These are phyloP conservation scores for Epirrita christyi DNA, from an alignment of 2,888 invertebrate genomes.

Conservation along the genomic window DNA sequence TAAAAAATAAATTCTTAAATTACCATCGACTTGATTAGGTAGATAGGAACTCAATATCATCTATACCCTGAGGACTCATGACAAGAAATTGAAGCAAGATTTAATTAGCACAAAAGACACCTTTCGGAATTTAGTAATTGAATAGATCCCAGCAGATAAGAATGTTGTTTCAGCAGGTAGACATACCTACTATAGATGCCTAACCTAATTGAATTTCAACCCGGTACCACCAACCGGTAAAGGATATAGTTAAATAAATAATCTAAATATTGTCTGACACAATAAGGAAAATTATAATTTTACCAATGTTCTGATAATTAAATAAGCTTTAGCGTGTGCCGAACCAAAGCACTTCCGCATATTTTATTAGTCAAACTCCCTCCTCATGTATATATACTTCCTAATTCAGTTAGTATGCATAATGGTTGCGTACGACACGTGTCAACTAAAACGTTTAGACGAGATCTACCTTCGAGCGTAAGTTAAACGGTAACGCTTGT, in stretches of 20 bases:
- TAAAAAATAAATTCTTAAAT: conserved; percentile 9
- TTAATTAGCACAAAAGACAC: conserved; percentile 15
- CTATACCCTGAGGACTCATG: conserved; percentile 19
- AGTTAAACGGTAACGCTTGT: conserved; percentile 43
- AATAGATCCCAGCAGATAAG: conserved; percentile 13
- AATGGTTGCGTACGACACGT: conserved; percentile 25
- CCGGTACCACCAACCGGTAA: conserved; percentile 8
- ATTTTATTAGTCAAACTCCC: conserved; percentile 1
- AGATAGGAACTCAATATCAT: conserved; percentile 11
- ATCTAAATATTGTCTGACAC: too few relatives aligned
- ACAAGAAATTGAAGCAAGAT: conserved; percentile 24
- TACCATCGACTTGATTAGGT: conserved; percentile 15
- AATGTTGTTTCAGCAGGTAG: conserved; percentile 17
- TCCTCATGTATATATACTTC: background rate
- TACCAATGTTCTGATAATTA: too few relatives aligned
- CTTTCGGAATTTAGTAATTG: background rate
- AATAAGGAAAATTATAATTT: too few relatives aligned
- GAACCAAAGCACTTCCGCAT: conserved; percentile 2
- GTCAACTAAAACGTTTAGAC: conserved; percentile 37
- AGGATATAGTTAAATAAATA: conserved; percentile 15
- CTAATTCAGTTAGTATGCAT: conserved; percentile 15
- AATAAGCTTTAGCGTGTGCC: too few relatives aligned
- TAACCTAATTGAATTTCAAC: conserved; percentile 14
- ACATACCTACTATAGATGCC: background rate
- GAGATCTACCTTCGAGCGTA: conserved; percentile 40